Evolutionary conservation across 2,797 vertebrate species (phyloP).

Genomic region (Tapirus indicus): DNA sequence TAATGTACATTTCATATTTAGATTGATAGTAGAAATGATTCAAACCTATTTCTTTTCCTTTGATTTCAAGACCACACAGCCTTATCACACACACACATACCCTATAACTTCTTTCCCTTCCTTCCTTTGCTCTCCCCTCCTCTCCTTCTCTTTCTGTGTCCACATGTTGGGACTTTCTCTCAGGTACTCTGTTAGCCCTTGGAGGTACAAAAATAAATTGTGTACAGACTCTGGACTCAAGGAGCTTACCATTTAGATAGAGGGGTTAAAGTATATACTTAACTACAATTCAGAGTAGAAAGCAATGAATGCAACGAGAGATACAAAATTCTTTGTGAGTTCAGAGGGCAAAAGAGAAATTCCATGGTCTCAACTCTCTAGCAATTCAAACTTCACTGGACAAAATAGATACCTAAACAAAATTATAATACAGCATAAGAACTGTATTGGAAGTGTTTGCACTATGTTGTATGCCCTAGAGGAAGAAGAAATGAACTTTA

Average conservation of each 20-base stretch:
- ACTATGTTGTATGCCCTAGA: background rate
- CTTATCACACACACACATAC: background rate
- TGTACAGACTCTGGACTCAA: background rate
- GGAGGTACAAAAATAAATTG: background rate
- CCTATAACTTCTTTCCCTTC: background rate
- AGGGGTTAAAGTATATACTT: background rate
- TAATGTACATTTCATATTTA: background rate
- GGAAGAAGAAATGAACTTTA: background rate
- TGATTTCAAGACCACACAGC: slow-evolving; percentile 8
- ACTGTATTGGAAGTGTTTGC: background rate
- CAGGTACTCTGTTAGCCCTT: background rate
- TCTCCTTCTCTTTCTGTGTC: background rate
- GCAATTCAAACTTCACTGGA: background rate
- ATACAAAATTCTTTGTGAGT: background rate
- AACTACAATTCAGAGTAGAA: background rate
- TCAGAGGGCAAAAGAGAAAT: background rate
- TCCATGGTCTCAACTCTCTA: background rate
- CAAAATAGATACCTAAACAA: background rate
- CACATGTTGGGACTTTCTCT: background rate
- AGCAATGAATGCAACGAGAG: background rate
- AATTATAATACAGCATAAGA: background rate
- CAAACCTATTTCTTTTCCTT: background rate
- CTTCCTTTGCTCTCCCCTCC: background rate
- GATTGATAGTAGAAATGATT: slow-evolving; percentile 28
- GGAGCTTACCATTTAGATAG: background rate